Evolutionary conservation across 53 echinoderm and acorn worm genomes (phyloP).

Genomic region (Apostichopus leukothele): DNA sequence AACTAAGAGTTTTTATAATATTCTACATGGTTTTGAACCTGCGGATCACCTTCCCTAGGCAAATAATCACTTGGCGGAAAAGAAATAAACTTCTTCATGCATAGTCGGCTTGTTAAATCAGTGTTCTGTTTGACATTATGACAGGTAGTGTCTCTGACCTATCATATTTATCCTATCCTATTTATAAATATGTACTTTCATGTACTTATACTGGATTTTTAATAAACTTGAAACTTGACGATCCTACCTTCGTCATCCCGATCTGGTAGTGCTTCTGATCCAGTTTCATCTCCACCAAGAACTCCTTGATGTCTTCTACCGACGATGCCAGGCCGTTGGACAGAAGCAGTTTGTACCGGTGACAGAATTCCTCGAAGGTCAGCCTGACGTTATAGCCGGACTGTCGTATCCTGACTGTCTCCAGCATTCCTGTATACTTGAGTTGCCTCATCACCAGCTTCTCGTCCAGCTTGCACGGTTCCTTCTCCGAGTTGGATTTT

Average conservation of each 20-base stretch:
- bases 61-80: too few species aligned
- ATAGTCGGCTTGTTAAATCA: too few species aligned
- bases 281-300: slow-evolving; percentile 80
- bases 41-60: too few species aligned
- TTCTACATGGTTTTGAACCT: too few species aligned
- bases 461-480: slow-evolving; percentile 87
- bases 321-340: slow-evolving; percentile 66
- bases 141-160: not conserved
- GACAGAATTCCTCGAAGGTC: slow-evolving; percentile 94
- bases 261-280: slow-evolving; percentile 92
- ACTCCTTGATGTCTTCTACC: slow-evolving; percentile 70
- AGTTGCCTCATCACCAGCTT: slow-evolving; percentile 88
- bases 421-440: slow-evolving; percentile 96
- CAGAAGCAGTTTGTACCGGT: slow-evolving; percentile 84
- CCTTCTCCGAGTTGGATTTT: slow-evolving; percentile 97
- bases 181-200: too few species aligned
- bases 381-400: slow-evolving; percentile 96
- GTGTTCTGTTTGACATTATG: too few species aligned
- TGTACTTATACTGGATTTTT: too few species aligned
- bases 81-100: too few species aligned
- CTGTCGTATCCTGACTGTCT: slow-evolving; percentile 91
- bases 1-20: too few species aligned
- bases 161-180: not conserved
- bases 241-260: slow-evolving; percentile 79
- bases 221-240: not conserved